A percentile compares a stretch with the other conserved stretches of the same genome.
Evolutionary conservation across 2,888 invertebrate species (phyloP).

Genomic region (Girardia tigrina): DNA sequence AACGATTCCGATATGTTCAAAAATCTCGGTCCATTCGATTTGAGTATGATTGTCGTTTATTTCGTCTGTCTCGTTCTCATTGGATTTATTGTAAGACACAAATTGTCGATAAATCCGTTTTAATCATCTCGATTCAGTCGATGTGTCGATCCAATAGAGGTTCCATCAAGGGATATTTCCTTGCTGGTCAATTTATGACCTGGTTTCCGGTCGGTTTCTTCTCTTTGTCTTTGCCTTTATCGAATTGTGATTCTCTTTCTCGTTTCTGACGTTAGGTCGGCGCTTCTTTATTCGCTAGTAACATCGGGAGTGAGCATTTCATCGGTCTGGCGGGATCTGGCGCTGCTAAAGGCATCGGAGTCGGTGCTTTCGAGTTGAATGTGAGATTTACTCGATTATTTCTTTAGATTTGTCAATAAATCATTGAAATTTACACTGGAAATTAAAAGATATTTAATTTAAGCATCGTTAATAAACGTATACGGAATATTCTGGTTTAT

Average conservation of each 20-base stretch:
- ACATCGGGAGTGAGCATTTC: constrained; percentile 54
- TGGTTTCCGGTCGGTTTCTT: constrained; percentile 52
- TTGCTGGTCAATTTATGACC: constrained; percentile 52
- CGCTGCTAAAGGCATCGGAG: constrained; percentile 52
- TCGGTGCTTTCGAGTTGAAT: constrained; percentile 53
- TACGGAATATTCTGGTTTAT: no score
- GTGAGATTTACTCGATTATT: no score
- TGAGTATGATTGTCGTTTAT: not conserved
- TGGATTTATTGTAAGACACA: not conserved
- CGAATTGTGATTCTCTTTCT: not conserved
- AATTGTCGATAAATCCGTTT: no score
- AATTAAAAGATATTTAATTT: no score
- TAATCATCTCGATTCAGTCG: constrained; percentile 40
- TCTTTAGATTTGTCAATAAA: no score
- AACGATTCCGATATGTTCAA: no score
- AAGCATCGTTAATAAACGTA: no score
- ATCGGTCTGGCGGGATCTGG: constrained; percentile 53
- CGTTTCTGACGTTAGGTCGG: constrained; percentile 47
- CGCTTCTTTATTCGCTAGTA: constrained; percentile 53
- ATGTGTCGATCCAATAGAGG: constrained; percentile 44
- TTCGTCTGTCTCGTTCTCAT: not conserved
- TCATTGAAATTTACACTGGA: no score
- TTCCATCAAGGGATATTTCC: constrained; percentile 51
- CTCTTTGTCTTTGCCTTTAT: no score
- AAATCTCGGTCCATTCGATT: not conserved